Percentiles rank a stretch among this genome's conserved stretches.
phyloP scores from a whole-genome alignment of 1,140 invertebrate genomes.

The Cyclargus thomasi region DNA sequence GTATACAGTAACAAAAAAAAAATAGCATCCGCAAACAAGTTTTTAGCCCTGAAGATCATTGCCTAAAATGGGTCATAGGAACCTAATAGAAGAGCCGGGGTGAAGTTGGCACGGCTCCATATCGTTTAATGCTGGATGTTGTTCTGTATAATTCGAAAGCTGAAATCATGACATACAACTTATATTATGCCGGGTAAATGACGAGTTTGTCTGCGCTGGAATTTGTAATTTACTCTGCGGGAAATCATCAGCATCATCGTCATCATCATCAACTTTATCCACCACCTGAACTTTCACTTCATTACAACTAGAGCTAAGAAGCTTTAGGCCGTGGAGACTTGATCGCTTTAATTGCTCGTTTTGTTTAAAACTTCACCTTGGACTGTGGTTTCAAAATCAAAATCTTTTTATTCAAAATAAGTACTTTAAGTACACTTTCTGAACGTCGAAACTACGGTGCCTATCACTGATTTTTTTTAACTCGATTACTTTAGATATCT shows the following conservation, averaged over 20 bases:
- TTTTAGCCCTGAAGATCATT: background rate
- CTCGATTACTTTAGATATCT: too few relatives aligned
- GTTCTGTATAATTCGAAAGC: constrained; percentile 6
- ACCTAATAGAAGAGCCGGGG: background rate
- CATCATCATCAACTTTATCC: constrained; percentile 40
- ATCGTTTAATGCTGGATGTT: constrained; percentile 2
- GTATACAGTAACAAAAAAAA: too few relatives aligned
- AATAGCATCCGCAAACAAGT: background rate
- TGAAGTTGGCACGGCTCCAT: constrained; percentile 2
- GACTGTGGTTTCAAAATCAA: too few relatives aligned
- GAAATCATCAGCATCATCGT: constrained; percentile 34
- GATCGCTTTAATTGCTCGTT: too few relatives aligned
- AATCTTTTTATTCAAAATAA: too few relatives aligned
- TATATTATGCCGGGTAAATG: background rate
- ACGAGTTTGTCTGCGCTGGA: background rate
- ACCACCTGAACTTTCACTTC: too few relatives aligned
- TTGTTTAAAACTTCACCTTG: too few relatives aligned
- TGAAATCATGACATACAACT: background rate
- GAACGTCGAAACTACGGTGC: too few relatives aligned
- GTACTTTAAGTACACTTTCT: too few relatives aligned
- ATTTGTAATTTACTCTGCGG: constrained; percentile 25
- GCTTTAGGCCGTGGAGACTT: too few relatives aligned
- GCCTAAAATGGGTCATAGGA: constrained; percentile 9
- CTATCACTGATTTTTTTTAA: too few relatives aligned
- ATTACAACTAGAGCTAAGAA: too few relatives aligned